These are phyloP conservation scores for Aleiodes sp. DNA, from an alignment of 1,140 invertebrate genomes.

Conservation along the genomic window DNA sequence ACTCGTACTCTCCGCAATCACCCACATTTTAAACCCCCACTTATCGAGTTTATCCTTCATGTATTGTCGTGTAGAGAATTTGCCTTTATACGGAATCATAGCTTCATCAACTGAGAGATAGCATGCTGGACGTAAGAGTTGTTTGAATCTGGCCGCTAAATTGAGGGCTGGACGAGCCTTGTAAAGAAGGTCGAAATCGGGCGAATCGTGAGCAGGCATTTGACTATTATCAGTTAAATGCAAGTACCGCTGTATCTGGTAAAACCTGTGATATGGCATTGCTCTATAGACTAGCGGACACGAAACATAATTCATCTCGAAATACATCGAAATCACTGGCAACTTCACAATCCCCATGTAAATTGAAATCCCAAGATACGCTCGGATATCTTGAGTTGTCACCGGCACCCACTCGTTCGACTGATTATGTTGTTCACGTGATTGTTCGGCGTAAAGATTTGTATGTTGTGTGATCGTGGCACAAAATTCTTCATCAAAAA, in stretches of 20 bases:
- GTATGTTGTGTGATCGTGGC: too few relatives aligned
- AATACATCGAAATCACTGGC: too few relatives aligned
- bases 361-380: too few relatives aligned
- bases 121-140: conserved; percentile 36
- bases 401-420: too few relatives aligned
- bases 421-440: too few relatives aligned
- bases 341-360: too few relatives aligned
- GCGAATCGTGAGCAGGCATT: conserved; percentile 37
- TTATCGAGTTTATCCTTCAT: conserved; percentile 42
- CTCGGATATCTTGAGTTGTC: too few relatives aligned
- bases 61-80: conserved; percentile 40
- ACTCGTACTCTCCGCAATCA: conserved; percentile 24
- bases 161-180: conserved; percentile 51
- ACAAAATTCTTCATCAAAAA: too few relatives aligned
- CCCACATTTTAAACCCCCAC: conserved; percentile 42
- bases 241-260: conserved; percentile 35
- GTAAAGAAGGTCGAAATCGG: conserved; percentile 50
- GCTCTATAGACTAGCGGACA: conserved; percentile 28
- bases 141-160: conserved; percentile 32
- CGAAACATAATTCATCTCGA: too few relatives aligned
- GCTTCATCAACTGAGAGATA: conserved; percentile 53
- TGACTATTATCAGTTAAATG: conserved; percentile 52
- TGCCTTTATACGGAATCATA: conserved; percentile 57
- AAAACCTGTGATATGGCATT: conserved; percentile 33
- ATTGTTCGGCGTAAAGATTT: too few relatives aligned